A percentile compares a stretch with the other conserved stretches of the same genome.
phyloP scores from a whole-genome alignment of 1,140 invertebrate species.

The Zaprionus tsacasi region DNA sequence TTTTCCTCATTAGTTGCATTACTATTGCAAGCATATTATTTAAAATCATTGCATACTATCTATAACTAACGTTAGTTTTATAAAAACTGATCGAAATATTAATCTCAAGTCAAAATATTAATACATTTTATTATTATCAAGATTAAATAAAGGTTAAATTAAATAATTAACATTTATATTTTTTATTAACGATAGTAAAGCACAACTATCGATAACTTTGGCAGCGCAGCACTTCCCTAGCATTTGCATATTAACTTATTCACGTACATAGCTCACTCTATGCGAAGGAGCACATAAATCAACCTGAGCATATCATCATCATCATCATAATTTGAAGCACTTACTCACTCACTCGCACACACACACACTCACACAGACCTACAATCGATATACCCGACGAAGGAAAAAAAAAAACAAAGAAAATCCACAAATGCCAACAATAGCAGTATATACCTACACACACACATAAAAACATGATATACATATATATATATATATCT shows the following conservation, averaged over 20 bases:
- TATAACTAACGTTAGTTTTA: background rate
- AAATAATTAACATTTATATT: too few species aligned
- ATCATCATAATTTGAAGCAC: constrained; percentile 51
- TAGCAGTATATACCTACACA: constrained; percentile 7
- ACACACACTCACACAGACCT: constrained; percentile 2
- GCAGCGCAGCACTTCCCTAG: background rate
- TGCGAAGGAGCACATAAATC: constrained; percentile 32
- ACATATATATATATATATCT: constrained; percentile 38
- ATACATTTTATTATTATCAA: too few species aligned
- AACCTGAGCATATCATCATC: constrained; percentile 45
- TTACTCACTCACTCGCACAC: constrained; percentile 9
- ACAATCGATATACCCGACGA: constrained; percentile 41
- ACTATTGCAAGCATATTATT: too few species aligned
- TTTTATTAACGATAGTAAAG: background rate
- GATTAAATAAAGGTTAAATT: too few species aligned
- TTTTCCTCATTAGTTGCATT: too few species aligned
- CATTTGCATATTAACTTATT: constrained; percentile 17
- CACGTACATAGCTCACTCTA: background rate
- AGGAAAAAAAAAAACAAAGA: constrained; percentile 44
- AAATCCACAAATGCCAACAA: constrained; percentile 34
- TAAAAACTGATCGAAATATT: background rate
- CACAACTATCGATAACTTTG: constrained; percentile 1
- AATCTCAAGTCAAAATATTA: too few species aligned
- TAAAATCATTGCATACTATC: too few species aligned
- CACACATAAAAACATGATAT: constrained; percentile 49